These are phyloP conservation scores for Synergus japonicus DNA, from an alignment of 2,888 invertebrate species.

Conservation along the genomic window DNA sequence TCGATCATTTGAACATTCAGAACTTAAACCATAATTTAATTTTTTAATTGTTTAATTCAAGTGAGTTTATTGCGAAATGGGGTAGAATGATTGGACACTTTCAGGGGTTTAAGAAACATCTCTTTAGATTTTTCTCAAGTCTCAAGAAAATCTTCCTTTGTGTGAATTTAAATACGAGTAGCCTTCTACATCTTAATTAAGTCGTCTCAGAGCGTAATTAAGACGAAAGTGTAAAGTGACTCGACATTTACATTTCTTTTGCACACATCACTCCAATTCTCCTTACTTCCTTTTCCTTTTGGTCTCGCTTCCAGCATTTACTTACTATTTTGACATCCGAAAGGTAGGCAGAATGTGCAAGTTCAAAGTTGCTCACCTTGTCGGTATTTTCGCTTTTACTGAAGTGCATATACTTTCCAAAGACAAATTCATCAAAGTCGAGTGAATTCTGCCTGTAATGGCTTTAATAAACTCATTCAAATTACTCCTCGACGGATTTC, in stretches of 20 bases:
- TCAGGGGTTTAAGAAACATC: neutral
- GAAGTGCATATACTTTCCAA: conserved; percentile 49
- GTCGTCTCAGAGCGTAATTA: neutral
- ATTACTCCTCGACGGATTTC: conserved; percentile 43
- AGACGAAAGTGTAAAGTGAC: neutral
- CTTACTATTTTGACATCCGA: conserved; percentile 21
- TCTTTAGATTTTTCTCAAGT: neutral
- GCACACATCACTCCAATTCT: neutral
- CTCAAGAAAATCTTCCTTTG: too few relatives aligned
- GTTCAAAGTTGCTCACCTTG: neutral
- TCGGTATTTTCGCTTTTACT: conserved; percentile 32
- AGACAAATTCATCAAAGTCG: conserved; percentile 66
- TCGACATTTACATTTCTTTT: conserved; percentile 31
- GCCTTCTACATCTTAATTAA: neutral
- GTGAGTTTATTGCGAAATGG: too few relatives aligned
- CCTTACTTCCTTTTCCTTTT: conserved; percentile 8
- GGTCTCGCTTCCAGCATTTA: neutral
- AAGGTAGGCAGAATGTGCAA: conserved; percentile 30
- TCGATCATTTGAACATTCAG: too few relatives aligned
- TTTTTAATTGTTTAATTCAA: too few relatives aligned
- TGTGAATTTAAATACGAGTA: neutral
- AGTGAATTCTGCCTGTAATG: conserved; percentile 26
- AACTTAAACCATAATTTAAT: too few relatives aligned
- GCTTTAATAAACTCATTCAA: conserved; percentile 53
- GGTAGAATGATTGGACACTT: too few relatives aligned